Evolutionary conservation across 2,797 vertebrate species (phyloP), one percentile per base, ranked within the genome.

Genomic region (Amblyopsis hoosieri): DNA sequence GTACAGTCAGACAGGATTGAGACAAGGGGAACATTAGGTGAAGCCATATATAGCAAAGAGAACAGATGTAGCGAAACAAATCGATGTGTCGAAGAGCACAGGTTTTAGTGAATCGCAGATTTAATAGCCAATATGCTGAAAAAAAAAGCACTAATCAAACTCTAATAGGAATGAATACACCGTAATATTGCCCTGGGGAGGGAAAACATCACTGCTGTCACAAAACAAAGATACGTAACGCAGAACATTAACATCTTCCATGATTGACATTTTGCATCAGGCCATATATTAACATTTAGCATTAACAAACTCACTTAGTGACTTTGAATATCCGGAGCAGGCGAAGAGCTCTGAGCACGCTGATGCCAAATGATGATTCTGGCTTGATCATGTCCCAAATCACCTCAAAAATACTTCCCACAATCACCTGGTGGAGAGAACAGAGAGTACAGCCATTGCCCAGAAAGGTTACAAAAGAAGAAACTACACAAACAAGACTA

Each of bases 291-390:
- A 37, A 37, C 33, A 37, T 37, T 6, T 9, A 37, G 19, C 42
- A 3, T 15, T 15, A 46, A 56, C 37, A 17, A 60, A 91, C 96
- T 80, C 88, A 99, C 97, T 99, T 99, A 1, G 98, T 99, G 52
- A 99, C 97, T 90, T 99, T 99, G 87, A 99, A 99, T 68, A 99
- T 98, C 74, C 98, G 87, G 60, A 99, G 94, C 79, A 99, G 77
- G 0, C 98, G 91, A 31, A 99, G 93, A 0, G 97, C 97, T 71
- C 98, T 89, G 74, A 99, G 69, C 10, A 99, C 98, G 0, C 98
- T 99, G 92, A 99, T 98, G 31, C 97, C 98, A 2, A 99, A 99
- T 0, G 98, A 99, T 0, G 97, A 94, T 2, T 96, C 96, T 0
- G 97, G 96, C 77, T 97, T 96, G 62, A 98, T 93, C 12, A 95